These are phyloP conservation scores for Platyscapa corneri DNA, from an alignment of 1,140 invertebrate species.

Conservation along the genomic window DNA sequence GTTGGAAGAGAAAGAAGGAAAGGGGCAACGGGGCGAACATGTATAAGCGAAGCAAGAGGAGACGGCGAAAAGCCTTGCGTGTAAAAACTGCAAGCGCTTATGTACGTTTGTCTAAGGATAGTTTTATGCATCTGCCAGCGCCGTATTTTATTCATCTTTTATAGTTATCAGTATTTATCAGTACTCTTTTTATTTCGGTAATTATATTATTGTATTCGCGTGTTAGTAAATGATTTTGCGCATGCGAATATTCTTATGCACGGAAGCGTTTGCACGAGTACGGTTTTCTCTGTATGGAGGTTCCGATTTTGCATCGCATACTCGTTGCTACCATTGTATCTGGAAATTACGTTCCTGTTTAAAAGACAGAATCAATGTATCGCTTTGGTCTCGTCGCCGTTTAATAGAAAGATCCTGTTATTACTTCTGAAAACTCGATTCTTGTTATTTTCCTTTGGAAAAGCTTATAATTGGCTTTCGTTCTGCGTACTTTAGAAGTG, in stretches of 20 bases:
- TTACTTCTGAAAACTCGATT: background rate
- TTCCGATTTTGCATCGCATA: background rate
- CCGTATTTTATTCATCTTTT: background rate
- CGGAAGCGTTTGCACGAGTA: background rate
- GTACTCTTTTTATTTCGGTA: background rate
- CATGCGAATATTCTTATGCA: background rate
- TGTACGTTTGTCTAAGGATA: too few relatives aligned
- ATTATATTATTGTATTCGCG: background rate
- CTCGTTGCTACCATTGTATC: background rate
- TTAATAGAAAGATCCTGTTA: background rate
- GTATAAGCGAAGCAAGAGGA: background rate
- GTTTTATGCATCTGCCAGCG: background rate
- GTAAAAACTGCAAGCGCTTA: background rate
- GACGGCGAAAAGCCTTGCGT: background rate
- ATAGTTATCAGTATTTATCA: background rate
- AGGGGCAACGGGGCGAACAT: background rate
- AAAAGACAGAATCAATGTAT: background rate
- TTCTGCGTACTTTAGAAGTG: too few relatives aligned
- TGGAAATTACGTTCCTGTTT: background rate
- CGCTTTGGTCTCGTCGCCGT: background rate
- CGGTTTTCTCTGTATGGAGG: background rate
- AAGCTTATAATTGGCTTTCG: background rate
- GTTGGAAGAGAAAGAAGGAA: background rate
- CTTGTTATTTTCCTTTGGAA: background rate
- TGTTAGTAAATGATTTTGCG: background rate